phyloP scores from a whole-genome alignment of 2,113 vertebrate species.

The Mustela nigripes region DNA sequence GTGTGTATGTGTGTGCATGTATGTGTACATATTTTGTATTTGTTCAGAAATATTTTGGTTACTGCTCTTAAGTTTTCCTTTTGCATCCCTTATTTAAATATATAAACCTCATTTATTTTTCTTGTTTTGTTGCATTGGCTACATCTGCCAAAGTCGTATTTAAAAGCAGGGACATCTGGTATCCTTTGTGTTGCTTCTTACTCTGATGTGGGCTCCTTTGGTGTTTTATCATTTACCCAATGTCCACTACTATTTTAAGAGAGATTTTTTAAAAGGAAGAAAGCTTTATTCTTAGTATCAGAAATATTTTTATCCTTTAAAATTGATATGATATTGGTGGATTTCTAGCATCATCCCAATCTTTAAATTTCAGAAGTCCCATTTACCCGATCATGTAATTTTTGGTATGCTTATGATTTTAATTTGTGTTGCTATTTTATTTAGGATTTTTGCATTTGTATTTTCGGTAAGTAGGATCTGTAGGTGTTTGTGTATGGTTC shows the following conservation, averaged over 20 bases:
- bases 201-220: background rate
- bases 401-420: background rate
- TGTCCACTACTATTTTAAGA: background rate
- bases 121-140: conserved; percentile 13
- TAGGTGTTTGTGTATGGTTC: background rate
- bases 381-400: background rate
- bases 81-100: background rate
- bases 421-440: background rate
- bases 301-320: conserved; percentile 8
- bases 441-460: conserved; percentile 36
- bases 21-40: background rate
- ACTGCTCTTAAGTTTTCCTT: conserved; percentile 27
- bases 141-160: background rate
- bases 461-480: background rate
- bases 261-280: background rate
- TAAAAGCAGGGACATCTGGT: background rate
- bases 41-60: conserved; percentile 15
- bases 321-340: background rate
- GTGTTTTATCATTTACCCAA: background rate
- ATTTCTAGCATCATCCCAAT: background rate
- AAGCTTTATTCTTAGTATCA: background rate
- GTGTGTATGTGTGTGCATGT: background rate
- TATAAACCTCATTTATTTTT: background rate
- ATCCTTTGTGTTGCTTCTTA: background rate
- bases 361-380: conserved; percentile 3